Evolutionary conservation across 2,797 vertebrate genomes (phyloP).

Genomic region (Prionace glauca): DNA sequence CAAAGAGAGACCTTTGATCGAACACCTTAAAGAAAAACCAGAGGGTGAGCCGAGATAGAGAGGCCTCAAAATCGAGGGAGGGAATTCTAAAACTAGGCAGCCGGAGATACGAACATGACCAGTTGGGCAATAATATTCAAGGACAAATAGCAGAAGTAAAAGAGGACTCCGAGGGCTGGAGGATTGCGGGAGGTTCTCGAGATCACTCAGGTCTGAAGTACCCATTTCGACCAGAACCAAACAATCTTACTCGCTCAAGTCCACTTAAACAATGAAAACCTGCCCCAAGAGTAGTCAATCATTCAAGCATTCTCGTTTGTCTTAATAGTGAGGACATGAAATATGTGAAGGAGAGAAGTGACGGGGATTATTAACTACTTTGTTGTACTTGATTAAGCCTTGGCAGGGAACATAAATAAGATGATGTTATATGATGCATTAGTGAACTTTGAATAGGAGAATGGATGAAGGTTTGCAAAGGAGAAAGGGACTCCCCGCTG

Average conservation of each 20-base stretch:
- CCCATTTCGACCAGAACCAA: background rate
- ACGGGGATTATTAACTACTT: constrained; percentile 13
- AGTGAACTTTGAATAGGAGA: constrained; percentile 17
- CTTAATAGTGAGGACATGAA: background rate
- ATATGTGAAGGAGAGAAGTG: background rate
- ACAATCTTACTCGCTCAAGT: background rate
- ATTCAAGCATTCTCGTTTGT: background rate
- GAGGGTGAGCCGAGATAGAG: background rate
- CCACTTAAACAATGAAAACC: background rate
- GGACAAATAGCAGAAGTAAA: background rate
- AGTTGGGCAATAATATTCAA: background rate
- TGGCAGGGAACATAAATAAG: constrained; percentile 15
- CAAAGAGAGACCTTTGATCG: background rate
- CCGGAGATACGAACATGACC: background rate
- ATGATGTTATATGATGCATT: constrained; percentile 23
- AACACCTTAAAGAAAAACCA: background rate
- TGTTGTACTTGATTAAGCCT: constrained; percentile 13
- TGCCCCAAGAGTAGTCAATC: background rate
- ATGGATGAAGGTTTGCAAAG: background rate
- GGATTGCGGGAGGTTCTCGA: background rate
- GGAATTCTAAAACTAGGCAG: background rate
- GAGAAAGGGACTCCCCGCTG: background rate
- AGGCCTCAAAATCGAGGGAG: too few relatives aligned
- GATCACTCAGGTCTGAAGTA: background rate
- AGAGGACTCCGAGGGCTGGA: background rate